Conservation (phyloP, 2,888 invertebrate species). For the Hofmannophila pseudospretella region DNA sequence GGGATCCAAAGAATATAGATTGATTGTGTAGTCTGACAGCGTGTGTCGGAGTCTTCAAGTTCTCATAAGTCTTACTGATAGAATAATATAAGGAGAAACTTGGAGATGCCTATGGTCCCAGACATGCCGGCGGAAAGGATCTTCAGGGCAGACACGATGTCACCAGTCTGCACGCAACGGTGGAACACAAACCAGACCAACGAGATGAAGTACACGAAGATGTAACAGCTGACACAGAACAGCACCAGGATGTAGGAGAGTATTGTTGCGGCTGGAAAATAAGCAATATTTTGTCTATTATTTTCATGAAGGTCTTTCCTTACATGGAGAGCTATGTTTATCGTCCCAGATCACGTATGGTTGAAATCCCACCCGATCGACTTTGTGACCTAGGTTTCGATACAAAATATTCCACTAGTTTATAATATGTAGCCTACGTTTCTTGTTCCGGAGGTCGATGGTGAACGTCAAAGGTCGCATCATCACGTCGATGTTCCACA, state of each 20-base stretch:
- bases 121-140: slow-evolving; percentile 27
- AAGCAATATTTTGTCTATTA: no score
- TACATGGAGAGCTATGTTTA: no score
- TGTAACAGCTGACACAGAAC: slow-evolving; percentile 9
- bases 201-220: slow-evolving; percentile 31
- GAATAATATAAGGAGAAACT: slow-evolving; percentile 26
- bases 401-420: no score
- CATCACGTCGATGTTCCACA: slow-evolving; percentile 38
- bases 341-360: no score
- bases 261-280: background rate
- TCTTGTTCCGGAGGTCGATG: slow-evolving; percentile 30
- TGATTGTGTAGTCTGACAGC: no score
- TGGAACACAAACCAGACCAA: slow-evolving; percentile 32
- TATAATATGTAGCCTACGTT: slow-evolving; percentile 29
- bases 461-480: slow-evolving; percentile 34
- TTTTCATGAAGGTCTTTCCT: no score
- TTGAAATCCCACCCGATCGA: no score
- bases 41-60: no score
- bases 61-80: slow-evolving; percentile 33
- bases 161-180: slow-evolving; percentile 20
- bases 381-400: no score
- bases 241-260: background rate
- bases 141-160: slow-evolving; percentile 23
- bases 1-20: no score
- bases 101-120: slow-evolving; percentile 28